Evolutionary conservation across 2,113 vertebrate genomes (phyloP).

Genomic region (Acanthochromis polyacanthus): DNA sequence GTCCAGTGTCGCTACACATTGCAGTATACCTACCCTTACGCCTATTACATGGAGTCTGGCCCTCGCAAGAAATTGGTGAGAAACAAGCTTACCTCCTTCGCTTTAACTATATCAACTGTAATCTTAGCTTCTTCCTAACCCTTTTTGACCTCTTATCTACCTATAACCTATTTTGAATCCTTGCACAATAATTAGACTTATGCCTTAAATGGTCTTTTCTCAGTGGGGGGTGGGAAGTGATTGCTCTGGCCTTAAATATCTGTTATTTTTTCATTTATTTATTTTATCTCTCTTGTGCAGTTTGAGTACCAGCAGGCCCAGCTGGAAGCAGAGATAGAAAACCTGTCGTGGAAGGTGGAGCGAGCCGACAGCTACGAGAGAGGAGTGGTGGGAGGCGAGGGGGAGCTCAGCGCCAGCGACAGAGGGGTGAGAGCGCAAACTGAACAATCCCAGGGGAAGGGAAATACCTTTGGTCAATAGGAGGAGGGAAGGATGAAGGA

Average conservation of each 20-base stretch:
- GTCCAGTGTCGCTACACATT: constrained; percentile 97
- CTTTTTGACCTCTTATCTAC: background rate
- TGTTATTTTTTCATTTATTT: too few species aligned
- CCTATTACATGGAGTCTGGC: constrained; percentile 99
- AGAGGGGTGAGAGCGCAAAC: constrained; percentile 81
- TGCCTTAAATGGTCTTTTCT: background rate
- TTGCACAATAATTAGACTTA: background rate
- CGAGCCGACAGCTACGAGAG: constrained; percentile 97
- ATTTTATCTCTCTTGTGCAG: constrained; percentile 73
- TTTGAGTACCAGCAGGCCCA: constrained; percentile 99
- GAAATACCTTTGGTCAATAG: background rate
- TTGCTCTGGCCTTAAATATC: background rate
- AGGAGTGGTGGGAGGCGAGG: constrained; percentile 89
- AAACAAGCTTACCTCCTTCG: background rate
- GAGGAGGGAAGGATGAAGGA: background rate
- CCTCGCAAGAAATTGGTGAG: constrained; percentile 98
- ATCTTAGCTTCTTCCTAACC: background rate
- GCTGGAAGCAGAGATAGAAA: constrained; percentile 98
- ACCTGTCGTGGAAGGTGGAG: constrained; percentile 99
- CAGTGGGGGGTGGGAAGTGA: background rate
- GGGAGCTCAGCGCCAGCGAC: constrained; percentile 85
- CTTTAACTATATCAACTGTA: background rate
- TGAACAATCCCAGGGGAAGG: background rate
- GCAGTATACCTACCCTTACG: constrained; percentile 99
- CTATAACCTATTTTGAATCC: background rate